Base-by-base conservation (phyloP, 2,113 vertebrate genomes). In the Casuarius casuarius region DNA sequence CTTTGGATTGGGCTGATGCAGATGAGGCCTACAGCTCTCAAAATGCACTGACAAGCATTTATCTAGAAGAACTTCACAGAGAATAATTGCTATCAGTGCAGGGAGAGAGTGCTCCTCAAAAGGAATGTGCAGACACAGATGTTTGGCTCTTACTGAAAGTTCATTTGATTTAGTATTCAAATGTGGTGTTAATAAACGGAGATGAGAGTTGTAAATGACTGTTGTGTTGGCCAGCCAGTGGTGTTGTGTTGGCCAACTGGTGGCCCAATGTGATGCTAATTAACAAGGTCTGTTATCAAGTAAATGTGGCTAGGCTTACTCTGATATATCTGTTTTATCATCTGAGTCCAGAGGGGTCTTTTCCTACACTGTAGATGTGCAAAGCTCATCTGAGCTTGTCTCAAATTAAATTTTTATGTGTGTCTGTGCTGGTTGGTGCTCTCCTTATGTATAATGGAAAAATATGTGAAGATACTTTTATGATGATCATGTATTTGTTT, bases 101-200 rank as follows among this genome's bases (percentile, higher is more conserved):
- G 86, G 56, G 91, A 78, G 51, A 84, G 73, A 84, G 59, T 31
- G 81, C 23, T 96, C 62, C 87, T 97, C 73, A 82, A 67, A 94
- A 96, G 67, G 74, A 95, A 96, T 85, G 79, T 81, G 90, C 86
- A 61, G n/a, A 23, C 61, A 78, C 95, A 97, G 94, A 97, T 97
- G 97, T 97, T 96, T 97, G 96, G 93, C 96, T 94, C 80, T 85
- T 74, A 26, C 77, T 89, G 89, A 86, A 95, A 92, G 84, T 73
- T 95, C 48, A 20, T 83, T 97, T 97, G 94, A 80, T 97, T 92
- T 96, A 95, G 67, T 83, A 93, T 94, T 95, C 65, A 94, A 97
- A 96, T 88, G 38, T 97, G 97, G 93, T 79, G 85, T 89, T 97
- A 96, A 97, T 97, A 93, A 96, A 95, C 84, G 0, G 1, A 90